phyloP scores from a whole-genome alignment of 2,888 invertebrate genomes.

The Chymomyza caudatula region DNA sequence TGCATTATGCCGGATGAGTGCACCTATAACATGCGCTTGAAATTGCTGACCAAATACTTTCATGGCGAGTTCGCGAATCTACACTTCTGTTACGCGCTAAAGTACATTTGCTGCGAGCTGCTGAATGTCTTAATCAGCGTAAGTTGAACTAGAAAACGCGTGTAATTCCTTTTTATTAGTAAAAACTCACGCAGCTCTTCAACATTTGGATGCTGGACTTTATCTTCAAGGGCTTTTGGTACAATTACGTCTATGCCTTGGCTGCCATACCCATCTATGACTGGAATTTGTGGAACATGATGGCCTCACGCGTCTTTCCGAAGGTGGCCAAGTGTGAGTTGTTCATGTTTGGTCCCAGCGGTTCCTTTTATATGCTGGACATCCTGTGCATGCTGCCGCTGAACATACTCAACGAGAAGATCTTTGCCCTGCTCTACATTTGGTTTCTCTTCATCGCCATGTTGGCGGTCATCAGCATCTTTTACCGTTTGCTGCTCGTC shows the following conservation, averaged over 20 bases:
- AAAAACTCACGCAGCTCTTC: conserved; percentile 56
- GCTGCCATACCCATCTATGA: conserved; percentile 62
- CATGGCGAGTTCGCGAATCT: conserved; percentile 47
- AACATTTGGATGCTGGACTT: conserved; percentile 71
- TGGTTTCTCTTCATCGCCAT: conserved; percentile 84
- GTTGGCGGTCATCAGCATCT: conserved; percentile 81
- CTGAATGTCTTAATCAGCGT: conserved; percentile 87
- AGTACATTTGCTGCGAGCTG: conserved; percentile 85
- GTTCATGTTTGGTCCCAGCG: conserved; percentile 91
- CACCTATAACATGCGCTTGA: conserved; percentile 43
- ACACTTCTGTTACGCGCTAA: conserved; percentile 80
- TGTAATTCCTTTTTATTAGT: background rate
- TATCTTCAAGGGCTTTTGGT: conserved; percentile 73
- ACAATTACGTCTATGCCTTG: conserved; percentile 65
- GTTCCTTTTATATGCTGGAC: conserved; percentile 88
- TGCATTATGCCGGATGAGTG: conserved; percentile 43
- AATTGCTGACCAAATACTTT: conserved; percentile 63
- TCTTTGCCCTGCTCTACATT: conserved; percentile 85
- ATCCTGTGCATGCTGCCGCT: conserved; percentile 85
- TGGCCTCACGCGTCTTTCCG: conserved; percentile 73
- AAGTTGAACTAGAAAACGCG: conserved; percentile 76
- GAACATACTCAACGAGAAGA: conserved; percentile 88
- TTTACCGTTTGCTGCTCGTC: conserved; percentile 81
- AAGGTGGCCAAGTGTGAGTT: conserved; percentile 92
- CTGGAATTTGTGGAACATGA: conserved; percentile 72